Evolutionary conservation across 2,888 invertebrate genomes (phyloP), one percentile per base, ranked within the genome.

Genomic region (Agrotis ipsilon): DNA sequence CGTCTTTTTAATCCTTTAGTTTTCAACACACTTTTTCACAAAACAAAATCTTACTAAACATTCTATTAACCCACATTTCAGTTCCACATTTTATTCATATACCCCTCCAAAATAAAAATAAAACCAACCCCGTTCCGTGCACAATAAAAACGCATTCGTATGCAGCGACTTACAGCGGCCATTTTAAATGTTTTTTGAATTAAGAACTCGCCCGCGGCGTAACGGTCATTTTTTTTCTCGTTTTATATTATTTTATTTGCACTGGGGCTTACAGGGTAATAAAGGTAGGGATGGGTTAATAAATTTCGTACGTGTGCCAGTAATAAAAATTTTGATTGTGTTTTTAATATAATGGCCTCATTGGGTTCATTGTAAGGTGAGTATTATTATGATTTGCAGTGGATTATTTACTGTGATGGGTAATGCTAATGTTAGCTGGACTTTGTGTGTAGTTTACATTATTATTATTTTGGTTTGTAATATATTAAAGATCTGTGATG

Each of bases 191-290:
- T 81, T 84, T 81, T 85, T 84, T 79, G 78, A 80, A 86, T 84
- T 84, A 87, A 87, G 86, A 84, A 78, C 83, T 78, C 68, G 84
- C 90, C 85, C 79, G 87, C 85, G 87, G 91, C 91, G 80, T 84
- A 89, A 90, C 91, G 91, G 89, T 84, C 86, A 86, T 82, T 86
- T 79, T 83, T 67, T 88, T 85, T 86, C 84, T 82, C 87, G 85
- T 90, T 88, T 89, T 83, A 87, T 87, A 90, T 89, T 90, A 88
- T 91, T 90, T 89, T 90, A 90, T 92, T 91, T 88, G 87, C 86
- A 78, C 69, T 68, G 78, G 86, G 92, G 91, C 90, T 92, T 92
- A 92, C 87, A 88, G 87, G 78, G 88, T 86, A 87, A 90, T 92
- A 89, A 92, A 93, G 91, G 92, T 92, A 84, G 84, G 89, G 86